Evolutionary conservation across 2,797 vertebrate genomes (phyloP).

Genomic region (Carapus acus): DNA sequence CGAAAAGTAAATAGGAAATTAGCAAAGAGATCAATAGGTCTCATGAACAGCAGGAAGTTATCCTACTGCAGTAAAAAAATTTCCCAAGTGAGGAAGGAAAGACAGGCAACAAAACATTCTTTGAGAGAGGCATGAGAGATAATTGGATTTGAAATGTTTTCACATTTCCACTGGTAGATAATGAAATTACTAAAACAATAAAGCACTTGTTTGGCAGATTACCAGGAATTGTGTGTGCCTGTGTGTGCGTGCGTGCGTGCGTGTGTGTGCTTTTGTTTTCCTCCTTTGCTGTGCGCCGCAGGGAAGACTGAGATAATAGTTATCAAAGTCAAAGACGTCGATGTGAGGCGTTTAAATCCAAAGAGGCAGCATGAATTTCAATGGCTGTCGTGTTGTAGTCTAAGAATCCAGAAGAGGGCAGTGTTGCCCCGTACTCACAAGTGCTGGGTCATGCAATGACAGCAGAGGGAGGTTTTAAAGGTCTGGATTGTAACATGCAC

Average conservation of each 20-base stretch:
- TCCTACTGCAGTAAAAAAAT: conserved; percentile 12
- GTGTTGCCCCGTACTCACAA: conserved; percentile 35
- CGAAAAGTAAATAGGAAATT: conserved; percentile 36
- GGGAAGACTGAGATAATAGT: too few species aligned
- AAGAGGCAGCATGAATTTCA: background rate
- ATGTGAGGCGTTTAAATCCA: conserved; percentile 1
- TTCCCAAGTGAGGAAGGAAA: conserved; percentile 5
- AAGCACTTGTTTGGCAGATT: conserved; percentile 9
- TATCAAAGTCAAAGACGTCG: background rate
- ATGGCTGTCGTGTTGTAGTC: background rate
- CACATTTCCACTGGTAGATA: conserved; percentile 9
- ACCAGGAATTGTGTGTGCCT: background rate
- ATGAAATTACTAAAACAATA: conserved; percentile 20
- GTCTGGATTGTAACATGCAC: background rate
- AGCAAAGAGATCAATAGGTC: conserved; percentile 21
- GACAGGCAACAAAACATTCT: conserved; percentile 22
- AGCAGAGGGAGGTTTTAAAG: background rate
- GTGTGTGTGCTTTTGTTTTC: too few species aligned
- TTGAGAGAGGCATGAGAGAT: conserved; percentile 17
- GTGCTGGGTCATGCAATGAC: background rate
- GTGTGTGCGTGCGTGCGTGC: too few species aligned
- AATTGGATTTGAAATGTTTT: conserved; percentile 24
- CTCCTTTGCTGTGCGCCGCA: too few species aligned
- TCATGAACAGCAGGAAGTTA: conserved; percentile 15
- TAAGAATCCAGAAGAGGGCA: conserved; percentile 66